Evolutionary conservation across 2,888 invertebrate species (phyloP).

Genomic region (Oxytorus armatus): DNA sequence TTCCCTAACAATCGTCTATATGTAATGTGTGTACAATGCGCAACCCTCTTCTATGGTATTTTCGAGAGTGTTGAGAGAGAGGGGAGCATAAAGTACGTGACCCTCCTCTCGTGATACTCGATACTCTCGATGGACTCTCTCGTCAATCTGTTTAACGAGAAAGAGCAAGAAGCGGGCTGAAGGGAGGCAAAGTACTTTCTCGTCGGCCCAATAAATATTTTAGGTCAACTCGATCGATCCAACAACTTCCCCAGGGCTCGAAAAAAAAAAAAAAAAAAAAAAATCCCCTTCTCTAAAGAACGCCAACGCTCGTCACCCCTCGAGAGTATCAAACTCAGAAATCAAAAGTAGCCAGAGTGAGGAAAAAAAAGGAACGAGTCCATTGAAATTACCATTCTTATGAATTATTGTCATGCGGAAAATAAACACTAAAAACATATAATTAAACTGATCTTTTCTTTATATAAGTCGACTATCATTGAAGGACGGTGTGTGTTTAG

Average conservation of each 20-base stretch:
- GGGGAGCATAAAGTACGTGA: slow-evolving; percentile 32
- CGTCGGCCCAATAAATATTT: slow-evolving; percentile 44
- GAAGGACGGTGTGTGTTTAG: too few relatives aligned
- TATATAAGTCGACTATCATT: too few relatives aligned
- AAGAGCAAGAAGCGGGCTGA: background rate
- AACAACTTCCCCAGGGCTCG: background rate
- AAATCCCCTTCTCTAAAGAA: background rate
- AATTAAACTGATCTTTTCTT: too few relatives aligned
- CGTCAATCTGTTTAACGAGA: slow-evolving; percentile 43
- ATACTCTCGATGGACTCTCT: slow-evolving; percentile 34
- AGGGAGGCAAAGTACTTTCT: slow-evolving; percentile 5
- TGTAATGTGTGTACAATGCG: background rate
- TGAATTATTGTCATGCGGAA: too few relatives aligned
- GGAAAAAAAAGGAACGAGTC: too few relatives aligned
- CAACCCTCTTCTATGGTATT: slow-evolving; percentile 15
- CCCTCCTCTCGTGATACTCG: slow-evolving; percentile 50
- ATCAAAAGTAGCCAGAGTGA: background rate
- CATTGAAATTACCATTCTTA: too few relatives aligned
- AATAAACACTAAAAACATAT: too few relatives aligned
- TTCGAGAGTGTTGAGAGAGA: slow-evolving; percentile 33
- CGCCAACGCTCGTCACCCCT: background rate
- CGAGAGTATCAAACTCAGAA: background rate
- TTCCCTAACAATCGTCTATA: background rate
- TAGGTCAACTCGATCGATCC: slow-evolving; percentile 38
- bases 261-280: slow-evolving; percentile 27